phyloP scores from a whole-genome alignment of 2,888 invertebrate genomes.

The Scelioninae gen. 1 region DNA sequence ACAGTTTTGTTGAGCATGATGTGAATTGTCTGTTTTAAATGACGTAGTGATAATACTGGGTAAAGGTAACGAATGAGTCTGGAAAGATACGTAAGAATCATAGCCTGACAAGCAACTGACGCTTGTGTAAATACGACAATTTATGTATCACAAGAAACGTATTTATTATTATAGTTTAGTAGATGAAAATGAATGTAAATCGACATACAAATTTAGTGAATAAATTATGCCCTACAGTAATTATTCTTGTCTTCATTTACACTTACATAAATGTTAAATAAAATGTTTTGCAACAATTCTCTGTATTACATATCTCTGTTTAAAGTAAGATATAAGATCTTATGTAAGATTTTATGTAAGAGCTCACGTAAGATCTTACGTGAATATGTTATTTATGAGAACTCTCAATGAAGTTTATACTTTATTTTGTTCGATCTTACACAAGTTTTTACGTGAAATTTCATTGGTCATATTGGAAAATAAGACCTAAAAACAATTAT shows the following conservation, averaged over 20 bases:
- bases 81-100: conserved; percentile 80
- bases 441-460: too few relatives aligned
- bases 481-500: too few relatives aligned
- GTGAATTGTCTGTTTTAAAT: too few relatives aligned
- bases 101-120: conserved; percentile 80
- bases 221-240: conserved; percentile 63
- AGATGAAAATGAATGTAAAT: conserved; percentile 81
- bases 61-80: conserved; percentile 70
- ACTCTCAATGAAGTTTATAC: too few relatives aligned
- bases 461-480: too few relatives aligned
- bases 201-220: conserved; percentile 67
- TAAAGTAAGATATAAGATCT: too few relatives aligned
- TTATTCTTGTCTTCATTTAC: not conserved
- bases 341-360: too few relatives aligned
- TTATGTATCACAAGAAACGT: conserved; percentile 81
- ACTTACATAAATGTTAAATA: not conserved
- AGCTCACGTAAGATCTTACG: too few relatives aligned
- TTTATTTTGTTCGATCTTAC: too few relatives aligned
- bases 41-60: conserved; percentile 35
- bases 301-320: too few relatives aligned
- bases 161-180: conserved; percentile 83
- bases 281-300: too few relatives aligned
- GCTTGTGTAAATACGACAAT: conserved; percentile 81
- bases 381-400: too few relatives aligned
- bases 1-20: conserved; percentile 69